phyloP scores from a whole-genome alignment of 37 sponge, comb jelly and placozoan species.

The Mnemiopsis leidyi region DNA sequence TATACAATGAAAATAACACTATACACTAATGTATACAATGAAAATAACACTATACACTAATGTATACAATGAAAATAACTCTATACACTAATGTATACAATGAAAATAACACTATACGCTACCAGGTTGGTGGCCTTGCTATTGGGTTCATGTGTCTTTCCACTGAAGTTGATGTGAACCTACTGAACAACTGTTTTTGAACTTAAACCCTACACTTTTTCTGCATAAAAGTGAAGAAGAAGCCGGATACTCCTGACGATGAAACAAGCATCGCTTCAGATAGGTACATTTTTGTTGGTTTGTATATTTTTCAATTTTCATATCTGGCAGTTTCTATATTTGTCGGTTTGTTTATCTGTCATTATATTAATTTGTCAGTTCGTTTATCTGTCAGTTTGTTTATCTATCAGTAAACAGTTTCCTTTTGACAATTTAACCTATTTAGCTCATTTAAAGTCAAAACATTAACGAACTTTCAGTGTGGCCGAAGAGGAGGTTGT shows the following conservation, averaged over 20 bases:
- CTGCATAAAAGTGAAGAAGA: conserved; percentile 45
- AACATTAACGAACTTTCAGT: no score
- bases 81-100: no score
- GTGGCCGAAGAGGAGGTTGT: conserved; percentile 22
- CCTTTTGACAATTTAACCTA: no score
- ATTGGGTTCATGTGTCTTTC: conserved; percentile 88
- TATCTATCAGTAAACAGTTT: no score
- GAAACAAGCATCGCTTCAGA: conserved; percentile 45
- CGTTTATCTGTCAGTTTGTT: neutral
- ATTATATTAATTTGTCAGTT: no score
- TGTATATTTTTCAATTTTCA: no score
- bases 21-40: no score
- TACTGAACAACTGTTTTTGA: conserved; percentile 82
- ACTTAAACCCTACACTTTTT: conserved; percentile 89
- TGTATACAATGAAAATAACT: no score
- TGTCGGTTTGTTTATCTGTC: neutral
- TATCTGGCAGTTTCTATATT: neutral
- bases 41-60: no score
- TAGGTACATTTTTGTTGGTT: neutral
- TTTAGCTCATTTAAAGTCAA: no score
- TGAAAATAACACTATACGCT: no score
- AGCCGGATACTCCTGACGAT: conserved; percentile 66
- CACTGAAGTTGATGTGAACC: conserved; percentile 78
- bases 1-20: no score
- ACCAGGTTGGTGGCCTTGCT: conserved; percentile 86